Evolutionary conservation across 2,113 vertebrate genomes (phyloP).

Genomic region (Hemichromis elongatus): DNA sequence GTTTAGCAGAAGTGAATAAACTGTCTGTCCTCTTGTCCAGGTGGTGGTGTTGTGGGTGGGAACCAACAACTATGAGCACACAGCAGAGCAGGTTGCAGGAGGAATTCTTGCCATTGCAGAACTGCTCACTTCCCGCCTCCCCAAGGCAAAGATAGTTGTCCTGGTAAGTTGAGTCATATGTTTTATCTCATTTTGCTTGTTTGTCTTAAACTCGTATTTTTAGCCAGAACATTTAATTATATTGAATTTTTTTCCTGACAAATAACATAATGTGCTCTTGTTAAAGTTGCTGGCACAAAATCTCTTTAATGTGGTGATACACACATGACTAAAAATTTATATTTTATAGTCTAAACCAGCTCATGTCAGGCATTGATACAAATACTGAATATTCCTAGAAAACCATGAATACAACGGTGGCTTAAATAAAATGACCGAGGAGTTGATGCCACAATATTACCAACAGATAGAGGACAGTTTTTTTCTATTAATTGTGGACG

Average conservation of each 20-base stretch:
- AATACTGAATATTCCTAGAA: too few relatives aligned
- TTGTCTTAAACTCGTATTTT: not conserved
- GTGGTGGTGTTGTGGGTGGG: conserved; percentile 96
- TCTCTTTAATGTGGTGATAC: not conserved
- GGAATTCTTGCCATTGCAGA: conserved; percentile 88
- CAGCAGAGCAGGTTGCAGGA: conserved; percentile 90
- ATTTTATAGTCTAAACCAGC: too few relatives aligned
- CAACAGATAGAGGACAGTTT: not conserved
- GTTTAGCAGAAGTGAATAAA: not conserved
- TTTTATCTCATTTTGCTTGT: not conserved
- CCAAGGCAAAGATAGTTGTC: conserved; percentile 90
- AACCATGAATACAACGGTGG: rapidly evolving
- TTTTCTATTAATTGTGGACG: not conserved
- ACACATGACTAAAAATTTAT: not conserved
- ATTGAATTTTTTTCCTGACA: not conserved
- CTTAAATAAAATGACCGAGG: not conserved
- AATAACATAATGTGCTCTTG: not conserved
- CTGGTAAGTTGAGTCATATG: conserved; percentile 73
- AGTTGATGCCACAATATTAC: not conserved
- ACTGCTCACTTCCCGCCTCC: conserved; percentile 83
- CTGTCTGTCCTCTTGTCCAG: conserved; percentile 61
- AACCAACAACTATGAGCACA: conserved; percentile 93
- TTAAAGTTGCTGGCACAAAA: not conserved
- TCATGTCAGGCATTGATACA: too few relatives aligned
- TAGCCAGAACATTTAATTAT: not conserved